These are phyloP conservation scores for Myrmecobius fasciatus DNA, from an alignment of 2,113 vertebrate genomes.

Conservation along the genomic window DNA sequence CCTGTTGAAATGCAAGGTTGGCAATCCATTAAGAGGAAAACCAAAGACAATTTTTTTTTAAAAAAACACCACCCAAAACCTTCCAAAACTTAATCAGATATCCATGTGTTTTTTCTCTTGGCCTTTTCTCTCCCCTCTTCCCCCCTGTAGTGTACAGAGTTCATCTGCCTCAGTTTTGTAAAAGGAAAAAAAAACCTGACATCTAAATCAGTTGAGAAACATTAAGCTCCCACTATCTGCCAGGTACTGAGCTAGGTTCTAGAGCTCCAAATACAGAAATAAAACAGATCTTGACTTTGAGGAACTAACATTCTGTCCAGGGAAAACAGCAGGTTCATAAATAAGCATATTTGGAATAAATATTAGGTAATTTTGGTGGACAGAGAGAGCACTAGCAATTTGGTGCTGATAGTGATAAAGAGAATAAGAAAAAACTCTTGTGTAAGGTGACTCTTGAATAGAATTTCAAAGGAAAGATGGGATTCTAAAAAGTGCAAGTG, in stretches of 20 bases:
- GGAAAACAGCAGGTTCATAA: not conserved
- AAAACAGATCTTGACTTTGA: not conserved
- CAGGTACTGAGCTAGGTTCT: not conserved
- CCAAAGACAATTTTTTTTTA: not conserved
- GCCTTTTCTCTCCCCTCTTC: not conserved
- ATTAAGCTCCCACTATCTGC: not conserved
- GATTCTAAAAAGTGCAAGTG: not conserved
- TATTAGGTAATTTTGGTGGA: not conserved
- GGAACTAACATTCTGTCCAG: not conserved
- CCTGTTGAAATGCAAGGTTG: not conserved
- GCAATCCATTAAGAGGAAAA: constrained; percentile 21
- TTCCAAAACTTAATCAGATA: not conserved
- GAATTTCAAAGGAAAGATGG: not conserved
- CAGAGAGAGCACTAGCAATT: not conserved
- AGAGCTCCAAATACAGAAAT: not conserved
- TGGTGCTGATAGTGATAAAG: not conserved
- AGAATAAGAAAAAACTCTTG: not conserved
- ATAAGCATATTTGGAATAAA: not conserved
- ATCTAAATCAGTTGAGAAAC: not conserved
- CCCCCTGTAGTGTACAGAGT: not conserved
- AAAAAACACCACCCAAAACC: not conserved
- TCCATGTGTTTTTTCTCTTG: not conserved
- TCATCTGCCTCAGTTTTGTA: not conserved
- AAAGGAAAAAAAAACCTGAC: not conserved
- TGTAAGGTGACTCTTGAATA: not conserved